phyloP scores from a whole-genome alignment of 2,888 invertebrate species.

The Hoplodrina blanda region DNA sequence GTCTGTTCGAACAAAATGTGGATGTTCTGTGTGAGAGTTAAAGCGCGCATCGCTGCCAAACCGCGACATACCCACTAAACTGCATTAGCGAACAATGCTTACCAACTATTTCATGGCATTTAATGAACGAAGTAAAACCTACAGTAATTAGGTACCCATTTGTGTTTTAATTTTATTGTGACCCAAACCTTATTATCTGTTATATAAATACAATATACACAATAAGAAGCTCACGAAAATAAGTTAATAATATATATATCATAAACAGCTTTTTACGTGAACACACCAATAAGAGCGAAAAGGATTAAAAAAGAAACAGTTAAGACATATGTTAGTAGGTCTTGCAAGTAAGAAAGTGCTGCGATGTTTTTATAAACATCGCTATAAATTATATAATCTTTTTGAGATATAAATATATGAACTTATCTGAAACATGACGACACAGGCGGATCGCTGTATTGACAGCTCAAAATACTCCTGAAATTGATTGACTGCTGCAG shows the following conservation, averaged over 20 bases:
- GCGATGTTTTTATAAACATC: background rate
- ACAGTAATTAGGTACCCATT: too few relatives aligned
- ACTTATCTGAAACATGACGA: background rate
- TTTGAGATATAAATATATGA: background rate
- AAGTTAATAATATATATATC: too few relatives aligned
- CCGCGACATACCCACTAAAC: conserved; percentile 28
- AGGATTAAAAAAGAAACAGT: background rate
- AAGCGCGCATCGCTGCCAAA: conserved; percentile 18
- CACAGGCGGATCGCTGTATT: background rate
- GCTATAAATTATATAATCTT: background rate
- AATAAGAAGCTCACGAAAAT: too few relatives aligned
- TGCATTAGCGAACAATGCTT: conserved; percentile 5
- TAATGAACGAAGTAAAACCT: background rate
- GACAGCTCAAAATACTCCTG: conserved; percentile 28
- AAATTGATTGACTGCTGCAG: conserved; percentile 50
- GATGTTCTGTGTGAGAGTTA: background rate
- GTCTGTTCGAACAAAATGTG: background rate
- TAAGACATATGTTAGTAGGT: too few relatives aligned
- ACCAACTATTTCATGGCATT: conserved; percentile 4
- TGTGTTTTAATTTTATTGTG: too few relatives aligned
- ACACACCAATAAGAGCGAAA: background rate
- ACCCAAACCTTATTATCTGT: too few relatives aligned
- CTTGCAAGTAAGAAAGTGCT: background rate
- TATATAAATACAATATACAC: too few relatives aligned
- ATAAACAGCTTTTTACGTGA: background rate